phyloP scores from a whole-genome alignment of 2,797 vertebrate species.

The Gila robusta region DNA sequence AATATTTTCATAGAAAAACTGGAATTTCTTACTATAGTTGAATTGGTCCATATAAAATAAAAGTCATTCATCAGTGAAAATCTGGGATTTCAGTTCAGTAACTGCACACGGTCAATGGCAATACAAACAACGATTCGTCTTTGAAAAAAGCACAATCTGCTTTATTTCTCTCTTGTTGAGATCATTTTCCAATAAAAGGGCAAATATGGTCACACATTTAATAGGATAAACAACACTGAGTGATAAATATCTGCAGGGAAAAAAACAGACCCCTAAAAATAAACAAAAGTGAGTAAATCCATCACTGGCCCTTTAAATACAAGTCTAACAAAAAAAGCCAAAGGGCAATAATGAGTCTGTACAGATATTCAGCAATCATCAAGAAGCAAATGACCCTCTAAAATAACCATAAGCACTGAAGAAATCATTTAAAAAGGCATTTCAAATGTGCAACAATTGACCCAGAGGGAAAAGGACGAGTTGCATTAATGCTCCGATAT shows the following conservation, averaged over 20 bases:
- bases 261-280: slow-evolving; percentile 71
- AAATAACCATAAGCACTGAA: slow-evolving; percentile 10
- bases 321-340: slow-evolving; percentile 75
- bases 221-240: slow-evolving; percentile 91
- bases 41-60: background rate
- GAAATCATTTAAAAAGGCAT: slow-evolving; percentile 20
- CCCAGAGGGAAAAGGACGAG: background rate
- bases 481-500: slow-evolving; percentile 20
- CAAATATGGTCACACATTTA: slow-evolving; percentile 94
- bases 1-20: too few relatives aligned
- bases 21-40: too few relatives aligned
- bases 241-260: slow-evolving; percentile 79
- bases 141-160: slow-evolving; percentile 82
- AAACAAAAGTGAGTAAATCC: slow-evolving; percentile 76
- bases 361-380: slow-evolving; percentile 56
- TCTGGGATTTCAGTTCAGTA: background rate
- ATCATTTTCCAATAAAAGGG: slow-evolving; percentile 91
- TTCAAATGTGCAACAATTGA: slow-evolving; percentile 11
- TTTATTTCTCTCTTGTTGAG: slow-evolving; percentile 90
- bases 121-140: slow-evolving; percentile 57
- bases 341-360: slow-evolving; percentile 78
- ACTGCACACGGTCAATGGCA: background rate
- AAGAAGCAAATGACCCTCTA: slow-evolving; percentile 1
- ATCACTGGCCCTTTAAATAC: slow-evolving; percentile 84
- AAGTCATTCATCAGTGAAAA: background rate